phyloP scores from a whole-genome alignment of 2,113 vertebrate species.

The Nanger granti region DNA sequence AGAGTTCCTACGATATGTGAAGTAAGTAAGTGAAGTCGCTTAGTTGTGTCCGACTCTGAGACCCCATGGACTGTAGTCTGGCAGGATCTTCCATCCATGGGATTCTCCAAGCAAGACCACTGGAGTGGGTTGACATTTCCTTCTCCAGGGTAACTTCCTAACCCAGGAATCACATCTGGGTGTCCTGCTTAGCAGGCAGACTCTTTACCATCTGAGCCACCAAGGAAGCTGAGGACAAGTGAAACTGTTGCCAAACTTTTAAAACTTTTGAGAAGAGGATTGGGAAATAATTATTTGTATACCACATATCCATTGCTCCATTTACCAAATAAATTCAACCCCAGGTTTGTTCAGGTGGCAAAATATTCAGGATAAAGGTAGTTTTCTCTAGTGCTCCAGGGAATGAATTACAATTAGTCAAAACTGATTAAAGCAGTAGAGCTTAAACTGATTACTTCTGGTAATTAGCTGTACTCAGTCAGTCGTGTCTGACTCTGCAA shows the following conservation, averaged over 20 bases:
- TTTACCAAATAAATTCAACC: background rate
- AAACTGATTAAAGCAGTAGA: background rate
- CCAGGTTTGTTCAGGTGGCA: background rate
- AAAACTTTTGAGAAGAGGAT: background rate
- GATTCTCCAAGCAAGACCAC: background rate
- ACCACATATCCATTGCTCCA: background rate
- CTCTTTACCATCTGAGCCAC: background rate
- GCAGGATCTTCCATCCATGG: background rate
- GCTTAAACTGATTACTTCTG: background rate
- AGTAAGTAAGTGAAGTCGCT: background rate
- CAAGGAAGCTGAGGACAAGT: background rate
- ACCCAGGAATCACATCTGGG: background rate
- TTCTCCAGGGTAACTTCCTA: background rate
- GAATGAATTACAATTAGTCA: background rate
- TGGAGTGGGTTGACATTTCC: background rate
- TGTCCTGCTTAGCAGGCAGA: background rate
- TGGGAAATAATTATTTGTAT: background rate
- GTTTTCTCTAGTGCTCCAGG: background rate
- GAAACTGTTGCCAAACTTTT: background rate
- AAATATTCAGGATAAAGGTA: background rate
- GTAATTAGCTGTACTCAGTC: background rate
- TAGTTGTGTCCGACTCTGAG: background rate
- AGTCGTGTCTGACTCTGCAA: accelerated
- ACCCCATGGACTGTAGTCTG: background rate
- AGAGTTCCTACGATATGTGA: background rate